These are phyloP conservation scores for Homalodisca vitripennis DNA, from an alignment of 1,140 invertebrate genomes.

Conservation along the genomic window DNA sequence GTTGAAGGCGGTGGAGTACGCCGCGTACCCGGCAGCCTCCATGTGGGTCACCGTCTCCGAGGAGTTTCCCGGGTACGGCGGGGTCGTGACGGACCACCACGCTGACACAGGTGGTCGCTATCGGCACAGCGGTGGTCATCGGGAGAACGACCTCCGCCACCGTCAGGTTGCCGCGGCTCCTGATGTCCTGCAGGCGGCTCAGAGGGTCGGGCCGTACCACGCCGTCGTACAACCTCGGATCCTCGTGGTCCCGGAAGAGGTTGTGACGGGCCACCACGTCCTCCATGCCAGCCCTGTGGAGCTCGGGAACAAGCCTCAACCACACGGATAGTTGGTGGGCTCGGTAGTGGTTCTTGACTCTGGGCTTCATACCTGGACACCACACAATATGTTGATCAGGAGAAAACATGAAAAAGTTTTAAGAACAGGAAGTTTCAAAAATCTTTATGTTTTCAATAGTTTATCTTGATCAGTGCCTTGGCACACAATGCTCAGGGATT, in stretches of 20 bases:
- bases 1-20: conserved; percentile 78
- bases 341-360: conserved; percentile 90
- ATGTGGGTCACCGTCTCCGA: conserved; percentile 68
- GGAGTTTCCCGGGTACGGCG: conserved; percentile 46
- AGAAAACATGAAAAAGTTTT: too few relatives aligned
- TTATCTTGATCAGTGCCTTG: not conserved
- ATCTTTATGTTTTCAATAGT: not conserved
- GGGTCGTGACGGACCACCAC: conserved; percentile 37
- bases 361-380: conserved; percentile 80
- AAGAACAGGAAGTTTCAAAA: conserved; percentile 22
- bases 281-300: conserved; percentile 88
- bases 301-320: conserved; percentile 88
- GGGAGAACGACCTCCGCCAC: conserved; percentile 45
- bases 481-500: not conserved
- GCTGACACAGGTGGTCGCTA: conserved; percentile 45
- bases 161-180: conserved; percentile 36
- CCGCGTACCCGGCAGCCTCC: conserved; percentile 69
- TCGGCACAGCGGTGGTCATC: conserved; percentile 55
- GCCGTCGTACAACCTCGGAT: conserved; percentile 77
- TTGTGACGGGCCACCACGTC: conserved; percentile 81
- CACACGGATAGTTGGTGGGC: conserved; percentile 93
- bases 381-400: too few relatives aligned
- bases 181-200: conserved; percentile 49
- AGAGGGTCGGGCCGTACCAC: conserved; percentile 76
- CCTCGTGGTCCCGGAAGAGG: conserved; percentile 78